Evolutionary conservation across 2,797 vertebrate genomes (phyloP).

Genomic region (Novumbra hubbsi): DNA sequence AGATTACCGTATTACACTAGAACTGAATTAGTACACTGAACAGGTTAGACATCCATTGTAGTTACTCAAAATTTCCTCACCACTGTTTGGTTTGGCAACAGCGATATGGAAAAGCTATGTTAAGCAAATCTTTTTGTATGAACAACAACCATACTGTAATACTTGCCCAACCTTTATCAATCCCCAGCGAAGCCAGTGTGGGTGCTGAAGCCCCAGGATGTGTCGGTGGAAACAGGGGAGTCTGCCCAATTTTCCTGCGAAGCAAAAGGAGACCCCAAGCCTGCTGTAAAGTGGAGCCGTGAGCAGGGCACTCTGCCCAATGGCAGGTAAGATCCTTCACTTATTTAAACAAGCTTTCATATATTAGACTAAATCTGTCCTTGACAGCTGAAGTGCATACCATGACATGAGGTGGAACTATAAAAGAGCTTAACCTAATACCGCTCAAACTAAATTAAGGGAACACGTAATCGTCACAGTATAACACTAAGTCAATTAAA

Average conservation of each 20-base stretch:
- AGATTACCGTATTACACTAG: not conserved
- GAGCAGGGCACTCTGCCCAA: slow-evolving; percentile 80
- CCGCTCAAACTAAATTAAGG: too few relatives aligned
- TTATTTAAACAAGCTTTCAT: not conserved
- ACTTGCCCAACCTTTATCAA: not conserved
- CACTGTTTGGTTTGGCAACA: not conserved
- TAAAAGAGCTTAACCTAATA: not conserved
- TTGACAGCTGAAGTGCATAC: not conserved
- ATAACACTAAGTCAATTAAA: too few relatives aligned
- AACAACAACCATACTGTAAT: not conserved
- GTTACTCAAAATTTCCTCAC: not conserved
- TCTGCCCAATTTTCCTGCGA: slow-evolving; percentile 79
- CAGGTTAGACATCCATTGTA: not conserved
- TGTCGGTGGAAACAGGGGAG: slow-evolving; percentile 65
- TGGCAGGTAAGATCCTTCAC: slow-evolving; percentile 71
- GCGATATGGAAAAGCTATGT: not conserved
- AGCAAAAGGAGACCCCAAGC: slow-evolving; percentile 76
- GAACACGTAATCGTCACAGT: too few relatives aligned
- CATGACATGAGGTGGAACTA: not conserved
- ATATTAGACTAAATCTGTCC: not conserved
- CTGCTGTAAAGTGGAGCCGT: slow-evolving; percentile 79
- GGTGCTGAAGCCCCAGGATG: slow-evolving; percentile 66
- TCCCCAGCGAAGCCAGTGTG: slow-evolving; percentile 77
- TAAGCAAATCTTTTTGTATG: not conserved
- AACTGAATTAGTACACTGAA: not conserved